Evolutionary conservation across 2,888 invertebrate species (phyloP), one percentile per base, ranked within the genome.

Genomic region (Pyralis farinalis): DNA sequence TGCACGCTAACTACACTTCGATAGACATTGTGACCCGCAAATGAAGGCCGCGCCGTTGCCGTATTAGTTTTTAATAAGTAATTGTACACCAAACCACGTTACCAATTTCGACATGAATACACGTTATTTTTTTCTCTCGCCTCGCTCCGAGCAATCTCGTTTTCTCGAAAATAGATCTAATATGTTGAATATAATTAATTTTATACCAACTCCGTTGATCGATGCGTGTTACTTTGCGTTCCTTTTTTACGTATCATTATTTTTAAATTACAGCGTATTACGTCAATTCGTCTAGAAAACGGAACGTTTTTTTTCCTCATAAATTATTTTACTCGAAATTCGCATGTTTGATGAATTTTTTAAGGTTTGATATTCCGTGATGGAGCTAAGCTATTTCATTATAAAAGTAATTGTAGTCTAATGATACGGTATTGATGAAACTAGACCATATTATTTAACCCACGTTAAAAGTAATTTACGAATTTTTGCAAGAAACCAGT

Each of bases 81-180:
- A 85, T 85, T 84, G 85, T 86, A 84, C 71, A 78, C 79, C 66
- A 66, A 71, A 70, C 70, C 70, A 67, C 66, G 73, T 74, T 82
- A 85, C 78, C 71, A 74, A 85, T 85, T 86, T 83, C 83, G 58
- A 70, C 79, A 80, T 73, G 80, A 80, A 81, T 80, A 84, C 81
- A 68, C 54, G 78, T 81, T 70, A 63, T 67, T 74, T 74, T 80
- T 73, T 61, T 60, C 54, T 56, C 70, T 66, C 67, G 64, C 63
- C 69, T 66, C 72, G 76, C 76, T 76, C 55, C 50, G 47, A 75
- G 76, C 84, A 76, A 80, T 80, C 84, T 84, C 72, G 83, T 86
- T 86, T 85, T 80, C 84, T 84, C 81, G 75, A 85, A 86, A 86
- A 86, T 78, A 82, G 80, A 82, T 81, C 83, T 84, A 80, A 85